Conservation (phyloP, 2,797 vertebrate genomes). For the Bryconaethiops microstoma region DNA sequence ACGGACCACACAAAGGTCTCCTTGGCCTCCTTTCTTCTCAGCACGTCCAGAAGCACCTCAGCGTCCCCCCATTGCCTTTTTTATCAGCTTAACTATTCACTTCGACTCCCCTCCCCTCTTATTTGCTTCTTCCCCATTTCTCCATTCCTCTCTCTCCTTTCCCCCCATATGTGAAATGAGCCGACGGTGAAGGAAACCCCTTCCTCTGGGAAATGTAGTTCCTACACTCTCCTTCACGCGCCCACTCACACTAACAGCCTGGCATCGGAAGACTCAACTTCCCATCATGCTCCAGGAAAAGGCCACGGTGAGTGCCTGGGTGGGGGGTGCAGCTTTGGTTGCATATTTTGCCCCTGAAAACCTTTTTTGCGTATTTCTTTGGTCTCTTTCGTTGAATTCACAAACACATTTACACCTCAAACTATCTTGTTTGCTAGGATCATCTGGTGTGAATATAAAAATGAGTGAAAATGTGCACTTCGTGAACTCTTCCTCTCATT, state of each 20-base stretch:
- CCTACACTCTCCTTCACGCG: background rate
- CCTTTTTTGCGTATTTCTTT: background rate
- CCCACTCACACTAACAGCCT: background rate
- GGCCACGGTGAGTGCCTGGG: constrained; percentile 43
- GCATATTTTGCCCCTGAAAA: constrained; percentile 26
- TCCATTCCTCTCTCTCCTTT: constrained; percentile 64
- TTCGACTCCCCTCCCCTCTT: constrained; percentile 39
- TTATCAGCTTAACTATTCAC: constrained; percentile 27
- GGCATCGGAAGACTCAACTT: constrained; percentile 51
- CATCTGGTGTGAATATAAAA: background rate
- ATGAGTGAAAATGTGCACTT: background rate
- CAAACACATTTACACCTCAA: background rate
- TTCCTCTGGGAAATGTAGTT: constrained; percentile 66
- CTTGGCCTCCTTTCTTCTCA: constrained; percentile 44
- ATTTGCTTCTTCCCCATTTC: constrained; percentile 55
- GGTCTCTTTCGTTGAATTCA: background rate
- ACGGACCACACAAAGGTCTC: constrained; percentile 47
- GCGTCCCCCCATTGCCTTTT: constrained; percentile 6
- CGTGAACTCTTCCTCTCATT: background rate
- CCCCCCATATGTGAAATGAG: constrained; percentile 68
- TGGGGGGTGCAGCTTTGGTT: constrained; percentile 52
- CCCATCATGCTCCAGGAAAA: constrained; percentile 62
- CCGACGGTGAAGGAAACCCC: constrained; percentile 54
- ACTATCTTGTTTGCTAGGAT: background rate
- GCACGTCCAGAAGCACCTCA: constrained; percentile 35